phyloP scores from a whole-genome alignment of 2,888 invertebrate species.

The Drosophila ustulata region DNA sequence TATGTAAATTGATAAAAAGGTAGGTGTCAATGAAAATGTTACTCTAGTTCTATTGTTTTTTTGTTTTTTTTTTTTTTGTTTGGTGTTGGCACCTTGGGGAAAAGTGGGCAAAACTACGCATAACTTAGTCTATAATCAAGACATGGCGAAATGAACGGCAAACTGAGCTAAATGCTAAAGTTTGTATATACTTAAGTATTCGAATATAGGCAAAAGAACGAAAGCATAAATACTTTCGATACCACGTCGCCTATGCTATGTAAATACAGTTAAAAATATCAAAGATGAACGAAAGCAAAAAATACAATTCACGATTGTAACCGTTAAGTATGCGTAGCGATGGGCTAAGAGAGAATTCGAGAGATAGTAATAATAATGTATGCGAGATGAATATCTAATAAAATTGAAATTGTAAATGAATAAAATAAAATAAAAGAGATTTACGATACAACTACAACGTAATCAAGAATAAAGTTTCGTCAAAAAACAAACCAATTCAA shows the following conservation, averaged over 20 bases:
- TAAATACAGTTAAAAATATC: slow-evolving; percentile 41
- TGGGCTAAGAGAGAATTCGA: slow-evolving; percentile 13
- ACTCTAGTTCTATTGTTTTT: slow-evolving; percentile 14
- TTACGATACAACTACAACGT: slow-evolving; percentile 13
- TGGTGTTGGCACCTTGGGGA: slow-evolving; percentile 46
- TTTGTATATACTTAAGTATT: slow-evolving; percentile 7
- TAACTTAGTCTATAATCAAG: slow-evolving; percentile 57
- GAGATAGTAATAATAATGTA: not conserved
- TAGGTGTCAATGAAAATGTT: slow-evolving; percentile 12
- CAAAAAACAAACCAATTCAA: slow-evolving; percentile 38
- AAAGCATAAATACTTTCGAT: not conserved
- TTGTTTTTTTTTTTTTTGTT: slow-evolving; percentile 20
- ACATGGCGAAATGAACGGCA: slow-evolving; percentile 17
- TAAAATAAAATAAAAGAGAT: slow-evolving; percentile 2
- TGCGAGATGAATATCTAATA: not conserved
- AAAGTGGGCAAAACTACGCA: slow-evolving; percentile 73
- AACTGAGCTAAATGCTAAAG: slow-evolving; percentile 10
- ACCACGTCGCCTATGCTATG: slow-evolving; percentile 17
- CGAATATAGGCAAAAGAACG: slow-evolving; percentile 12
- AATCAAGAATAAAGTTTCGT: slow-evolving; percentile 26
- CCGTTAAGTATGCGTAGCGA: slow-evolving; percentile 35
- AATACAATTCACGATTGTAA: slow-evolving; percentile 3
- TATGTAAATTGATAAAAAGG: slow-evolving; percentile 38
- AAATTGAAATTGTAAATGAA: slow-evolving; percentile 1
- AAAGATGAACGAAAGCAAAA: not conserved